Base-by-base conservation (phyloP, 2,797 vertebrate species). In the Pangasius macronema region DNA sequence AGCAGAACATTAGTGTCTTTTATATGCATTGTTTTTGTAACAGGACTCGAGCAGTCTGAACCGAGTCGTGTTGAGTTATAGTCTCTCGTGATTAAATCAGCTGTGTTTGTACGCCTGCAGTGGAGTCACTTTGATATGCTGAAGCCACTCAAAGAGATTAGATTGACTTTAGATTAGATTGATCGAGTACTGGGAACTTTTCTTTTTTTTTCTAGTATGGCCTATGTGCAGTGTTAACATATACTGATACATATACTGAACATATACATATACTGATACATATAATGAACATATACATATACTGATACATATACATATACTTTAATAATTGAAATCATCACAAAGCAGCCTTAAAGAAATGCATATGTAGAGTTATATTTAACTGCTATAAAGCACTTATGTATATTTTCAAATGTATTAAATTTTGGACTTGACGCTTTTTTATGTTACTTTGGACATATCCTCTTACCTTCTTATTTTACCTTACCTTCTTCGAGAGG, bases 71-170 rank as follows among this genome's bases (percentile, higher is more conserved):
- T 75, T 77, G 65, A 86, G 84, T 89, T 90, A 87, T 81, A 68
- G 57, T 72, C 76, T 85, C n/a, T 82, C 39, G n/a, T 77, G 42
- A 89, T 89, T 86, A 85, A 79, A 87, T 89, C 67, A 87, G 46
- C 36, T 61, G 51, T 73, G 61, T 84, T 84, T 87, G 53, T 68
- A 85, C 61, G 20, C 68, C 80, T 67, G 76, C 27, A 82, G 33
- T 79, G n/a, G 82, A 88, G 82, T 90, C 82, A 86, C 77, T 89
- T 85, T 87, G 83, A 42, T 76, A 86, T 76, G 59, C 42, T 67
- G 83, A 84, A n/a, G 36, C 82, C 87, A 51, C 57, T 89, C 59
- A 75, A 68, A 68, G 20, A 87, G 72, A 90, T 63, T 59, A 33
- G 86, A 88, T 87, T 88, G 51, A 53, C 57, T 22, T 79, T 80